Percentiles rank a stretch among this genome's conserved stretches.
phyloP scores from a whole-genome alignment of 2,797 vertebrate species.

The Spinus pinus region DNA sequence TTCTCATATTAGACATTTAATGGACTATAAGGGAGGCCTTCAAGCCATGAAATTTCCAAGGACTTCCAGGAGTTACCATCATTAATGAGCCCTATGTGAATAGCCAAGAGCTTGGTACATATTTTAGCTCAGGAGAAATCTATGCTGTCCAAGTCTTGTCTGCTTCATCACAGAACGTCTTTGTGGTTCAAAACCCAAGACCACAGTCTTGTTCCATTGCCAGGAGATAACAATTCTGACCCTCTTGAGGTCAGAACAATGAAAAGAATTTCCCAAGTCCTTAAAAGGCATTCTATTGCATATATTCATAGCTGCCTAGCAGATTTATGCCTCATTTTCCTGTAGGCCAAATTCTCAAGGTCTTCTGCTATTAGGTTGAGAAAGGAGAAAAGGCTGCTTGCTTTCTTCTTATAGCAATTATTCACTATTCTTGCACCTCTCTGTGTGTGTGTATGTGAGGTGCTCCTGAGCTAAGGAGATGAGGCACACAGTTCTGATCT shows the following conservation, averaged over 20 bases:
- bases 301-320: slow-evolving; percentile 54
- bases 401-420: background rate
- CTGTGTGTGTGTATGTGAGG: background rate
- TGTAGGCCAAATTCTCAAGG: slow-evolving; percentile 52
- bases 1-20: background rate
- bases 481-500: background rate
- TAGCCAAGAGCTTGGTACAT: background rate
- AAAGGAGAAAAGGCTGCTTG: background rate
- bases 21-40: background rate
- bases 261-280: slow-evolving; percentile 67
- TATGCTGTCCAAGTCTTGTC: background rate
- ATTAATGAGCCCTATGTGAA: background rate
- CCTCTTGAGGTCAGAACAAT: slow-evolving; percentile 61
- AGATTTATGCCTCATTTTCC: slow-evolving; percentile 47
- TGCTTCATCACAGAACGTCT: background rate
- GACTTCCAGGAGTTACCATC: background rate
- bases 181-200: slow-evolving; percentile 22
- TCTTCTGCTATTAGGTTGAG: background rate
- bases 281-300: slow-evolving; percentile 49
- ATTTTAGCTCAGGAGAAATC: slow-evolving; percentile 7
- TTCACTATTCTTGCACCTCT: background rate
- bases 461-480: background rate
- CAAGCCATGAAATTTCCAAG: background rate
- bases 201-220: background rate
- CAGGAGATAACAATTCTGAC: slow-evolving; percentile 64